A percentile compares a stretch with the other conserved stretches of the same genome.
Evolutionary conservation across 2,797 vertebrate species (phyloP).

Genomic region (Amblyopsis hoosieri): DNA sequence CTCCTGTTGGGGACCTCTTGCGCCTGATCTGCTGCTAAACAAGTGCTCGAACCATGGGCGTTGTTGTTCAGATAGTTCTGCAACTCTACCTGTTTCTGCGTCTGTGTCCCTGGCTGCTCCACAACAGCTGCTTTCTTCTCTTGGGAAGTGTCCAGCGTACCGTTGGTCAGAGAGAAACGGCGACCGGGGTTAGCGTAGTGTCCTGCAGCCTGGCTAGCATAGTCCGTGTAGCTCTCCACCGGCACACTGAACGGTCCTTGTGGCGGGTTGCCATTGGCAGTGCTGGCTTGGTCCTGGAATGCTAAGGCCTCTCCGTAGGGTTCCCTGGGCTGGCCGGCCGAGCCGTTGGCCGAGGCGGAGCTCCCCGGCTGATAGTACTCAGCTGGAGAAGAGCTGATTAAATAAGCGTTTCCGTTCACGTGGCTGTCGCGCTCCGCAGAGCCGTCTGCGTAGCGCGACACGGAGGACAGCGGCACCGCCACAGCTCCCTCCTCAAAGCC

Average conservation of each 20-base stretch:
- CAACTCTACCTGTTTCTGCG: conserved; percentile 83
- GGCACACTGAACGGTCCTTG: conserved; percentile 86
- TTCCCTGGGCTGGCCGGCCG: conserved; percentile 78
- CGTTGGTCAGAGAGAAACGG: conserved; percentile 81
- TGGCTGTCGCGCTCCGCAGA: conserved; percentile 83
- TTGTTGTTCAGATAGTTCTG: conserved; percentile 94
- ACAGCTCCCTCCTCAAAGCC: conserved; percentile 80
- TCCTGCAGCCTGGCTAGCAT: conserved; percentile 50
- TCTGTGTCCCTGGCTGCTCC: conserved; percentile 79
- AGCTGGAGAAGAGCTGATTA: conserved; percentile 84
- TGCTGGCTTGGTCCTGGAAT: conserved; percentile 82
- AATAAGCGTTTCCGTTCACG: conserved; percentile 86
- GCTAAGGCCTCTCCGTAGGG: conserved; percentile 74
- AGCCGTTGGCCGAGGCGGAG: conserved; percentile 69
- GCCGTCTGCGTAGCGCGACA: conserved; percentile 88
- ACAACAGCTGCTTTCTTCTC: conserved; percentile 80
- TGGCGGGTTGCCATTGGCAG: conserved; percentile 78
- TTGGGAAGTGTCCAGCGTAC: conserved; percentile 69
- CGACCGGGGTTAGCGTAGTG: conserved; percentile 64
- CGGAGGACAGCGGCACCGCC: conserved; percentile 84
- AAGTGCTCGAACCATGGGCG: conserved; percentile 79
- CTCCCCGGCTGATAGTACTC: conserved; percentile 94
- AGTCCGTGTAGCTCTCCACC: conserved; percentile 85
- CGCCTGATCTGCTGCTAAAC: conserved; percentile 79
- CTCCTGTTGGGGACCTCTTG: conserved; percentile 82